Evolutionary conservation across 1,140 invertebrate genomes (phyloP), one percentile per base, ranked within the genome.

Genomic region (Leptestheria dahalacensis): DNA sequence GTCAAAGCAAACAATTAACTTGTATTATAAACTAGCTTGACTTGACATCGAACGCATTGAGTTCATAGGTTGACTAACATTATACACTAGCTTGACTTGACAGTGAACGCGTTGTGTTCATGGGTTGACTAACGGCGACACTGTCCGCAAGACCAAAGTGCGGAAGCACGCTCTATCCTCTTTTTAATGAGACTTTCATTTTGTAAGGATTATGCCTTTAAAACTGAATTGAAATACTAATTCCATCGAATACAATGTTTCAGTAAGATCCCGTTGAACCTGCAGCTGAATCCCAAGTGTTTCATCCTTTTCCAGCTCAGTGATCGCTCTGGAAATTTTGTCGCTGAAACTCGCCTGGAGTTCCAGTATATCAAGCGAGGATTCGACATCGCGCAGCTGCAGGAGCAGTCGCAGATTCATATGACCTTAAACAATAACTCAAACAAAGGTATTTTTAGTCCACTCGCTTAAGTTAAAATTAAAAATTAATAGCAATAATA

Each of bases 271-370:
- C 80, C 79, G 21, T 70, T 75, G 12, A 85, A 90, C 59, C 85
- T 92, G 68, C 82, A 81, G 57, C 73, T 77, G 2, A 69, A 77
- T 1, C 68, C 80, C 54, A 80, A 91, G 65, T 90, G 83, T 1
- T 74, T 93, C 54, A 72, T 97, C 55, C 76, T 87, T 61, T 90
- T 97, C 67, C 86, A 88, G 63, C 75, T 97, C 0, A 97, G 97
- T 75, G 94, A 98, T 72, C 90, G 95, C 71, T 82, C 85, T 66
- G 92, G 91, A 68, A 88, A 91, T 70, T 95, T 95, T 74, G 83
- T 95, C 64, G 91, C 90, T 6, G 94, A 97, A 74, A 86, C 87
- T 21, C 95, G 90, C 73, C 69, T 95, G 11, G 78, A 83, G 63
- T 85, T 91, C 67, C 78, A 74, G 47, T 82, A 88, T 65, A 78